phyloP scores from a whole-genome alignment of 1,140 invertebrate species.

The Hypothenemus hampei region DNA sequence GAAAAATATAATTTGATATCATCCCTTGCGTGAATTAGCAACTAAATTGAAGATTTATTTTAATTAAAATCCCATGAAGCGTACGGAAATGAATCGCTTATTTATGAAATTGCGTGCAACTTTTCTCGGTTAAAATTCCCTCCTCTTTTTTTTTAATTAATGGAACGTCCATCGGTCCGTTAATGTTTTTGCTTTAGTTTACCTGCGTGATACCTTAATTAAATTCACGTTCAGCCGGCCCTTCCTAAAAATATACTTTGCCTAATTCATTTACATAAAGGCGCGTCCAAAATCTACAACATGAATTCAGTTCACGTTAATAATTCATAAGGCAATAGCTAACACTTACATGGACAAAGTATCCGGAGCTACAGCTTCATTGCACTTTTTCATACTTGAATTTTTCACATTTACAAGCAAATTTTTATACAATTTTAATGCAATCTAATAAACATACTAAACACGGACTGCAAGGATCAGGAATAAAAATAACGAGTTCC shows the following conservation, averaged over 20 bases:
- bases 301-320: conserved; percentile 2
- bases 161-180: not conserved
- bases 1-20: too few relatives aligned
- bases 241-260: not conserved
- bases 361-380: too few relatives aligned
- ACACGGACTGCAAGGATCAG: too few relatives aligned
- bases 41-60: conserved; percentile 1
- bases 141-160: conserved; percentile 7
- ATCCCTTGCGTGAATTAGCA: conserved; percentile 2
- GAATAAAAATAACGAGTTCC: too few relatives aligned
- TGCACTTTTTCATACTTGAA: too few relatives aligned
- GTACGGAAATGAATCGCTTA: conserved; percentile 7
- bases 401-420: too few relatives aligned
- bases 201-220: conserved; percentile 14
- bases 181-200: conserved; percentile 11
- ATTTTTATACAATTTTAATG: too few relatives aligned
- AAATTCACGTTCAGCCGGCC: not conserved
- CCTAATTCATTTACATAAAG: conserved; percentile 12
- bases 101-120: conserved; percentile 15
- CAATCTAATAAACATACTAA: too few relatives aligned
- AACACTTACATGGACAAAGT: too few relatives aligned
- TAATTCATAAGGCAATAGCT: too few relatives aligned
- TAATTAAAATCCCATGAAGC: conserved; percentile 5
- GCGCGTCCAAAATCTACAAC: conserved; percentile 8
- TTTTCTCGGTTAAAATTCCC: conserved; percentile 1